These are phyloP conservation scores for Clarias platycephalus DNA, from an alignment of 2,797 vertebrate genomes.

Conservation along the genomic window DNA sequence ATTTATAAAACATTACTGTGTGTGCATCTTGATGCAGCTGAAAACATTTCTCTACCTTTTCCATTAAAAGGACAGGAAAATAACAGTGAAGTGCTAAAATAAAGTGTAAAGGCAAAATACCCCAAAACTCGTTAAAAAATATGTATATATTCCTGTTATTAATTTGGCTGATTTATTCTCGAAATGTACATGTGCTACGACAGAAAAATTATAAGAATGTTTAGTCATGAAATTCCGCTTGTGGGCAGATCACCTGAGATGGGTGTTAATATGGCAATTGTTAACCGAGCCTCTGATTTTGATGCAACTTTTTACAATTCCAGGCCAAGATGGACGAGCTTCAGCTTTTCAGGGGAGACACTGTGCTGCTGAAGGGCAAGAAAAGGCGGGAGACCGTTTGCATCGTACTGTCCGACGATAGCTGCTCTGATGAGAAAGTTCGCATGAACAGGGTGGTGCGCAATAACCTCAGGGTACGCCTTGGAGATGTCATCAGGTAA, in stretches of 20 bases:
- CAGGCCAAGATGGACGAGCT: constrained; percentile 98
- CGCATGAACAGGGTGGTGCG: constrained; percentile 99
- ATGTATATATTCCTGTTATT: background rate
- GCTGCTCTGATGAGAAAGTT: constrained; percentile 97
- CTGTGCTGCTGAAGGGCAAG: constrained; percentile 98
- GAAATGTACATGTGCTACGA: background rate
- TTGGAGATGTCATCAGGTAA: constrained; percentile 97
- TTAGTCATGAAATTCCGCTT: background rate
- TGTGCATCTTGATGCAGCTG: background rate
- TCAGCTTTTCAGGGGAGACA: constrained; percentile 97
- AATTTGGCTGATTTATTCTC: background rate
- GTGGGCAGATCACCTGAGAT: background rate
- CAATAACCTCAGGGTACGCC: constrained; percentile 93
- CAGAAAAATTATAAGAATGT: background rate
- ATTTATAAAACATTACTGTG: no score
- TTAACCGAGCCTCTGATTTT: background rate
- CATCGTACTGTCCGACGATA: constrained; percentile 96
- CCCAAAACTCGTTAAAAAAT: background rate
- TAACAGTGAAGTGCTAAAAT: background rate
- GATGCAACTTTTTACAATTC: background rate
- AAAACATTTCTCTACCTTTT: background rate
- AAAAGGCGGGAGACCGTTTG: constrained; percentile 97
- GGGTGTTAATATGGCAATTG: background rate
- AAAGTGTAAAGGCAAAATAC: no score
- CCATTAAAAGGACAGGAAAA: background rate